phyloP scores from a whole-genome alignment of 1,140 invertebrate genomes.

The Hyles vespertilio region DNA sequence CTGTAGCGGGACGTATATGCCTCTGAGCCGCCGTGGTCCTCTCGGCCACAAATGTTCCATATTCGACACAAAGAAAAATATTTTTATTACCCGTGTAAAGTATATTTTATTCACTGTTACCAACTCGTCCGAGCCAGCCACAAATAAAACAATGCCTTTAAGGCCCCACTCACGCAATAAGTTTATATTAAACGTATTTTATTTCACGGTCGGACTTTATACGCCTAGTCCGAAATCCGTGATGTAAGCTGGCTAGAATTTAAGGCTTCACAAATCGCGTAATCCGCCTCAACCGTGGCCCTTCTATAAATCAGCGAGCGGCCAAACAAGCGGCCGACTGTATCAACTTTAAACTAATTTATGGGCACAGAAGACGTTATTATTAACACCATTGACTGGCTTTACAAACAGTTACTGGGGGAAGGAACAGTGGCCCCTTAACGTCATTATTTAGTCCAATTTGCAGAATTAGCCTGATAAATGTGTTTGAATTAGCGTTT shows the following conservation, averaged over 20 bases:
- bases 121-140: no score
- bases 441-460: conserved; percentile 71
- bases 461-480: conserved; percentile 68
- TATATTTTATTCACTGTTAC: no score
- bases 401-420: conserved; percentile 31
- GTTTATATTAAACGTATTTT: no score
- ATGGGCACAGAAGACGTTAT: conserved; percentile 32
- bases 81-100: no score
- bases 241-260: neutral
- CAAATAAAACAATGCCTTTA: no score
- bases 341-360: conserved; percentile 41
- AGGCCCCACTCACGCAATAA: no score
- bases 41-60: no score
- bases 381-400: conserved; percentile 31
- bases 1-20: no score
- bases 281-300: conserved; percentile 10
- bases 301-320: conserved; percentile 21
- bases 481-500: conserved; percentile 68
- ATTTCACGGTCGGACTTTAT: neutral
- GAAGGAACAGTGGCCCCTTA: conserved; percentile 41
- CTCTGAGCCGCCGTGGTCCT: no score
- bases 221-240: conserved; percentile 1
- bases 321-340: conserved; percentile 15
- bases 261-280: conserved; percentile 22
- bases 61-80: no score